Conservation (phyloP, 2,797 vertebrate genomes). For the Mus caroli region DNA sequence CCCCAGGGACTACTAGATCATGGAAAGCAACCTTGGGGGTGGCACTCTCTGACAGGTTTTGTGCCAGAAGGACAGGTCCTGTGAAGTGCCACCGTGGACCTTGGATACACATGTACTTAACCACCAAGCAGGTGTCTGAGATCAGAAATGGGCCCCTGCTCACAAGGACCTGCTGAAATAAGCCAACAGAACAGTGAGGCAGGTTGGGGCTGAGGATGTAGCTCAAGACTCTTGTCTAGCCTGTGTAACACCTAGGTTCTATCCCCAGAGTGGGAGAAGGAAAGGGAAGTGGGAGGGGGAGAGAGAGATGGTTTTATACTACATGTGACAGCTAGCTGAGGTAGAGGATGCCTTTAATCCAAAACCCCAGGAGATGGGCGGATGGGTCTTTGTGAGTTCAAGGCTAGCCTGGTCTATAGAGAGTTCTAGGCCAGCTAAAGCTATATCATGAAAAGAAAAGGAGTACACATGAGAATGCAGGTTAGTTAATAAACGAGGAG, state of each 20-base stretch:
- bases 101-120: background rate
- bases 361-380: background rate
- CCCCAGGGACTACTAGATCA: background rate
- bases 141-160: background rate
- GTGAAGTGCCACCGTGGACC: background rate
- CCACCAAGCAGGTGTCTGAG: background rate
- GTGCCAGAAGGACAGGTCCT: background rate
- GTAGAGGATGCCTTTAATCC: background rate
- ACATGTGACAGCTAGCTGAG: background rate
- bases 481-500: background rate
- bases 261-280: background rate
- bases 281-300: background rate
- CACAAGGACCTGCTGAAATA: conserved; percentile 17
- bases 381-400: background rate
- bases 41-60: background rate
- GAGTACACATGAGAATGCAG: background rate
- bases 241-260: background rate
- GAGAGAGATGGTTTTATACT: background rate
- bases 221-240: background rate
- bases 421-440: background rate
- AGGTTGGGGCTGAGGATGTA: background rate
- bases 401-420: background rate
- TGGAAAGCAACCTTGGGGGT: background rate
- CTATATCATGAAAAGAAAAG: background rate
- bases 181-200: conserved; percentile 35